These are phyloP conservation scores for Phalanger gymnotis DNA, from an alignment of 2,797 vertebrate genomes.

Conservation along the genomic window DNA sequence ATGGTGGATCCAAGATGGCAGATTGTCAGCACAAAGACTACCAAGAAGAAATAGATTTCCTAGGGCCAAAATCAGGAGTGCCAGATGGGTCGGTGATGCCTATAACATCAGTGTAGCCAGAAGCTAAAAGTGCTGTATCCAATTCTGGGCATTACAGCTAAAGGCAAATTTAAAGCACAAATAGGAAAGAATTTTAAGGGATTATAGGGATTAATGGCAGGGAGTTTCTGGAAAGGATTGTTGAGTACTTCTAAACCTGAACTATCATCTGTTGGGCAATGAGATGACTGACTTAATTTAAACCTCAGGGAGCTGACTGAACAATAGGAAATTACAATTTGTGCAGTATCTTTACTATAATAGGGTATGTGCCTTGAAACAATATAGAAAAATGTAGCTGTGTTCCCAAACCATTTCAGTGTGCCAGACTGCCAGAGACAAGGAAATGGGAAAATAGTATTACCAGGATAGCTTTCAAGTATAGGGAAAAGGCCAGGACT, in stretches of 20 bases:
- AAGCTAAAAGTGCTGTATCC: not conserved
- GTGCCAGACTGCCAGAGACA: not conserved
- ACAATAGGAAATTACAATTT: not conserved
- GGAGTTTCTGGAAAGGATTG: slow-evolving; percentile 38
- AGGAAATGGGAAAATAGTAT: not conserved
- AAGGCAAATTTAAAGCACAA: slow-evolving; percentile 33
- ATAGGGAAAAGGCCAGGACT: not conserved
- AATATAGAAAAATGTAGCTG: not conserved
- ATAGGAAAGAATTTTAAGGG: slow-evolving; percentile 49
- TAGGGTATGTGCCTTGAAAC: not conserved
- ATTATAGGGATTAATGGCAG: slow-evolving; percentile 44
- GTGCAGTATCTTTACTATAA: not conserved
- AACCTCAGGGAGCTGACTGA: not conserved
- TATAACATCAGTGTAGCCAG: slow-evolving; percentile 49
- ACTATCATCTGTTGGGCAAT: not conserved
- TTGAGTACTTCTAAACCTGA: slow-evolving; percentile 13
- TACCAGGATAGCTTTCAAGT: slow-evolving; percentile 15
- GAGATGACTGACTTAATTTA: not conserved
- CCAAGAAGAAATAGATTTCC: slow-evolving; percentile 58
- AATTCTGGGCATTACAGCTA: slow-evolving; percentile 59
- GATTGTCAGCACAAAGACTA: slow-evolving; percentile 68
- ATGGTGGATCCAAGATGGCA: slow-evolving; percentile 62
- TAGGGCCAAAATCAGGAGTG: slow-evolving; percentile 65
- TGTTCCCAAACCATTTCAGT: not conserved
- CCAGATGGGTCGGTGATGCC: slow-evolving; percentile 65